Base-by-base conservation (phyloP, 2,113 vertebrate species). In the Zosterops hypoxanthus region DNA sequence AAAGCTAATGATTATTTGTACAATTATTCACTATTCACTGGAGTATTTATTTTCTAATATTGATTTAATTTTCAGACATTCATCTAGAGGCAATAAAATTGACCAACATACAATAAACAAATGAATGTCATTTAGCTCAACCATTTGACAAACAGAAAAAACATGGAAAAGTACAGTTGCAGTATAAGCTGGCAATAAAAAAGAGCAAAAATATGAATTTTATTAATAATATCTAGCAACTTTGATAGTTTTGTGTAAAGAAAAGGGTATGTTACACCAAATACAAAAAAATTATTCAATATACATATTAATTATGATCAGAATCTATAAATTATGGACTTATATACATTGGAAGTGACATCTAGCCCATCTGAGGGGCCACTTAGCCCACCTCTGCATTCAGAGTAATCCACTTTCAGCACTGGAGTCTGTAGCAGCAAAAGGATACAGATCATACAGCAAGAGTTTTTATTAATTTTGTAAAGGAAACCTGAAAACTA, bases 201-300 rank as follows among this genome's bases (percentile, higher is more conserved):
- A 55, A 31, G 13, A 31, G 41, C 6, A n/a, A 44, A 73, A 75
- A 70, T 17, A 47, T 33, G 1, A 70, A 12, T 56, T 47, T 41
- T 1, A 25, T 9, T n/a, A 8, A 65, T 49, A 44, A 63, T 68
- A 49, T 23, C 2, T 8, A 88, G 23, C 8, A 64, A 2, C 2
- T 77, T 36, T 59, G 9, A 24, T 28, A 72, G 7, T 3, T 72
- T 88, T 70, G 2, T 28, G 9, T 5, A 7, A 49, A 61, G 23
- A n/a, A n/a, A 25, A 33, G 2, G 1, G 1, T 25, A 23, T 20
- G 1, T 39, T 56, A 21, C 14, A 34, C 5, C 2, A 72, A 39
- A 20, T 34, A n/a, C n/a, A 23, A 4, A 61, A 42, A 41, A 24
- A 0, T 9, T 26, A 41, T 61, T 11, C 9, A 44, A 23, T 31